Conservation (phyloP, 2,113 vertebrate genomes). For the Saccopteryx leptura region DNA sequence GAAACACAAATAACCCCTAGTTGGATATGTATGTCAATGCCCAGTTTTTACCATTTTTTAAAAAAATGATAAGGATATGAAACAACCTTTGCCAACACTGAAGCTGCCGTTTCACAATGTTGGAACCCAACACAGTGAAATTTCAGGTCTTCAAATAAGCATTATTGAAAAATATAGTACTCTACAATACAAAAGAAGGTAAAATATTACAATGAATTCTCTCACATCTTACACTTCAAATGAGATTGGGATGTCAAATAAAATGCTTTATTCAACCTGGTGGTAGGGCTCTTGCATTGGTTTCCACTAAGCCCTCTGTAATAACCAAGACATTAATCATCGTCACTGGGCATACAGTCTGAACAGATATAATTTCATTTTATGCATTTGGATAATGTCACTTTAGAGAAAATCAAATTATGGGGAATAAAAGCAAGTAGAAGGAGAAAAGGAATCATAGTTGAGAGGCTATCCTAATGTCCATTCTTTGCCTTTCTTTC, state of each 20-base stretch:
- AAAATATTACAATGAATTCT: conserved; percentile 36
- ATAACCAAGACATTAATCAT: conserved; percentile 34
- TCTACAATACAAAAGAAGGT: not conserved
- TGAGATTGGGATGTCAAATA: conserved; percentile 2
- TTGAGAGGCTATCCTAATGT: too few species aligned
- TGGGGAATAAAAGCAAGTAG: not conserved
- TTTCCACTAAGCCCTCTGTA: conserved; percentile 20
- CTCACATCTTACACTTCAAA: not conserved
- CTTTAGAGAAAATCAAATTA: conserved; percentile 43
- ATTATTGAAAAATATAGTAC: not conserved
- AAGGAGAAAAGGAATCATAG: not conserved
- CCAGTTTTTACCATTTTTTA: not conserved
- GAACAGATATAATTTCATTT: conserved; percentile 36
- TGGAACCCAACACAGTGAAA: not conserved
- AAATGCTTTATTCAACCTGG: not conserved
- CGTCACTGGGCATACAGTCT: not conserved
- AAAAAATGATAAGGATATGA: not conserved
- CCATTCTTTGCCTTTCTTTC: not conserved
- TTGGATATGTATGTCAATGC: not conserved
- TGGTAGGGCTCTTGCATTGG: not conserved
- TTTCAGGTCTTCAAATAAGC: conserved; percentile 40
- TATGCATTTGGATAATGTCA: conserved; percentile 38
- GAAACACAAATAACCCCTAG: not conserved
- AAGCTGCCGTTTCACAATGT: not conserved
- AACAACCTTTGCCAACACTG: not conserved